Evolutionary conservation across 2,797 vertebrate species (phyloP).

Genomic region (Arctocebus calabarensis): DNA sequence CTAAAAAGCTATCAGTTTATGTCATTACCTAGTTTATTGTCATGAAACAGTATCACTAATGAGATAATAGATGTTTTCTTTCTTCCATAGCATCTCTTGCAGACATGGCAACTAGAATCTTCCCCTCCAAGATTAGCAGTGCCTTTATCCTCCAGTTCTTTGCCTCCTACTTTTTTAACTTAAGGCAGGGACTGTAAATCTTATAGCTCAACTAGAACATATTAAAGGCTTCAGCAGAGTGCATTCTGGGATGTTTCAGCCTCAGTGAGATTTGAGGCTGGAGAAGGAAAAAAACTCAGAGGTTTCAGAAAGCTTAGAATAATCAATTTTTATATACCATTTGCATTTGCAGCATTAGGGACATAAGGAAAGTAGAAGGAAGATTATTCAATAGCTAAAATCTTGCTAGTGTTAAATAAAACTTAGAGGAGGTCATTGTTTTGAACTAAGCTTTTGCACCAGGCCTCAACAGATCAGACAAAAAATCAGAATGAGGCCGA

Average conservation of each 20-base stretch:
- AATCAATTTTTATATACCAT: background rate
- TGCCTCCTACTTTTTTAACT: background rate
- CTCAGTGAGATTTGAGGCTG: background rate
- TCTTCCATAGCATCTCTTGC: background rate
- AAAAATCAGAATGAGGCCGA: background rate
- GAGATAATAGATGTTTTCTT: background rate
- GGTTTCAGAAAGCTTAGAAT: background rate
- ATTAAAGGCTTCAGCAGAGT: background rate
- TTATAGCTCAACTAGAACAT: background rate
- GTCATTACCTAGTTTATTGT: background rate
- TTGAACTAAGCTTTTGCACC: background rate
- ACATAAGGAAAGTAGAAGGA: background rate
- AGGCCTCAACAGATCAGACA: background rate
- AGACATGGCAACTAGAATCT: background rate
- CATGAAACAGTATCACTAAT: background rate
- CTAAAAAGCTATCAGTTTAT: background rate
- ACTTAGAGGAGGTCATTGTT: background rate
- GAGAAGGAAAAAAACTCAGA: background rate
- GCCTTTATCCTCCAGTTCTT: background rate
- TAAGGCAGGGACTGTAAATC: background rate
- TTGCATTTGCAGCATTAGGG: background rate
- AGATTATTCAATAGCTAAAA: background rate
- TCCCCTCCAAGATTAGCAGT: background rate
- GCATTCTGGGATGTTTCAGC: background rate
- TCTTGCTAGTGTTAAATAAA: background rate